Base-by-base conservation (phyloP, 2,797 vertebrate species). In the Rhadinocentrus ornatus region DNA sequence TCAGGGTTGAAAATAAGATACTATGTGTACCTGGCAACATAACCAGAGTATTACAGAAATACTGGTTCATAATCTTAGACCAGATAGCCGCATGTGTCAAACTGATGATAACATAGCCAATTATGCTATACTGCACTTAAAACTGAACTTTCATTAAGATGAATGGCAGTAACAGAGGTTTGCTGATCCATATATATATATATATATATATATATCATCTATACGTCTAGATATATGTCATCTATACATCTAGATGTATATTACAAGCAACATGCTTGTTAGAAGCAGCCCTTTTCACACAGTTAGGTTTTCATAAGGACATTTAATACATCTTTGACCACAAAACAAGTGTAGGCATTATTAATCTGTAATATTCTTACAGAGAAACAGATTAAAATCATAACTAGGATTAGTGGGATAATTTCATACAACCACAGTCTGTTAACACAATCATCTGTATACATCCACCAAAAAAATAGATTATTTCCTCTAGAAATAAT, bases 401-500 rank as follows among this genome's bases (percentile, higher is more conserved):
- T 6, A 66, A 66, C 54, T 56, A 6, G 8, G 50, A 11, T 31
- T 35, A 53, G 26, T 65, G 27, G 3, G 41, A 71, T 44, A 63
- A 68, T 62, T 66, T 18, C 8, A 31, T 48, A 71, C 5, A 63
- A 16, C 27, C 15, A 24, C 24, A 54, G 27, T 39, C 68, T 16
- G 15, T 4, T 35, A 5, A 24, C 34, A 69, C 15, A 68, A 53
- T 65, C 35, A 16, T 27, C 34, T 31, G 41, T 52, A 13, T 75
- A 60, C 12, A 78, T 31, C 63, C 69, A 68, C 56, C 22, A 8
- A 52, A 24, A 78, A 24, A 77, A 74, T 29, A 53, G 0, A 29
- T 22, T 0, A 71, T 70, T 75, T 72, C n/a, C 62, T 16, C 5
- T 20, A 15, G n/a, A 71, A 80, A 82, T 54, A 75, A 75, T 68